Evolutionary conservation across 2,113 vertebrate species (phyloP), one percentile per base, ranked within the genome.

Genomic region (Sinocyclocheilus grahami): DNA sequence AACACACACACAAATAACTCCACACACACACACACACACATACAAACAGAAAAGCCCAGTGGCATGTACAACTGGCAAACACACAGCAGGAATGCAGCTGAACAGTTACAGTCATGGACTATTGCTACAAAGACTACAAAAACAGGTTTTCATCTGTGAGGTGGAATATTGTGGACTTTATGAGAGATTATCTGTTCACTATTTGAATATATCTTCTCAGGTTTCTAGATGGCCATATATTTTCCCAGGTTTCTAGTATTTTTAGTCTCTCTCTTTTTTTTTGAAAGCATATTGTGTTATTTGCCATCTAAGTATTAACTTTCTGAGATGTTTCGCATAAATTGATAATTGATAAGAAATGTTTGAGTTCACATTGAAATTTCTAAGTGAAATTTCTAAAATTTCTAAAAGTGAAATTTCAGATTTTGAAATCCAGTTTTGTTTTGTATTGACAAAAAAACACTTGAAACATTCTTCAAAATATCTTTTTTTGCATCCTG

Each of bases 61-160:
- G 85, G 82, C 83, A 58, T 82, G 62, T 62, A 72, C 60, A 85
- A 86, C 87, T 85, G 86, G 87, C 51, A 88, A 88, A 79, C 75
- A 86, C 74, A 69, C 83, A 65, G 69, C 67, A 79, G 79, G 75
- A 48, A 88, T 87, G 55, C 81, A 80, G 55, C 22, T 76, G 27
- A 51, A 58, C 39, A 82, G 69, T 85, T 86, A 82, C 62, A 83
- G 79, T 85, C 80, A n/a, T n/a, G 42, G 51, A 48, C 42, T 78
- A 53, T 67, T 84, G 53, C 42, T 86, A 14, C 20, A 22, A 63
- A 55, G 71, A 85, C 14, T 24, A 72, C 72, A 55, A 83, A 48
- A 24, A 30, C 51, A 46, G 53, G 62, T 72, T 72, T 42, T 74
- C 20, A 85, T 27, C 10, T 16, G 39, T n/a, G 27, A 53, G 39